A percentile compares a stretch with the other conserved stretches of the same genome.
These are phyloP conservation scores for Romanogobio albipinnatus DNA, from an alignment of 2,113 vertebrate species.

Conservation along the genomic window DNA sequence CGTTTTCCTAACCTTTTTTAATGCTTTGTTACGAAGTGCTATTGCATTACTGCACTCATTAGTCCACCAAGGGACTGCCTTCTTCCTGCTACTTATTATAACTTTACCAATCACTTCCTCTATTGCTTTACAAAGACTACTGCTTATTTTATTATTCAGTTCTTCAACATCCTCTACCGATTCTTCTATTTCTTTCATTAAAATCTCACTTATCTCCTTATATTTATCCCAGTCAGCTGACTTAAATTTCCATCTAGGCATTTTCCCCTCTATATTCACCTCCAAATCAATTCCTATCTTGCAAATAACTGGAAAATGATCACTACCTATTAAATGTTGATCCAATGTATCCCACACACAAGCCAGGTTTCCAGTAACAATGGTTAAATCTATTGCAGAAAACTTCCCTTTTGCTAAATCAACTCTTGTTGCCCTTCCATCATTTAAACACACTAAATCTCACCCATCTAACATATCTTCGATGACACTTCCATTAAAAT, in stretches of 20 bases:
- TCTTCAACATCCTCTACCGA: neutral
- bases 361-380: neutral
- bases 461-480: neutral
- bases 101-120: neutral
- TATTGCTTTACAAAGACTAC: neutral
- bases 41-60: neutral
- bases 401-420: neutral
- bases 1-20: neutral
- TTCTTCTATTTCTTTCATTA: neutral
- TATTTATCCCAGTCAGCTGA: neutral
- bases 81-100: neutral
- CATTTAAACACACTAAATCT: neutral
- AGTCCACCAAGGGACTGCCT: neutral
- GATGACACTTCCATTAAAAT: neutral
- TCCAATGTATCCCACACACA: neutral
- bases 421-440: neutral
- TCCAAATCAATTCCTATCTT: neutral
- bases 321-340: neutral
- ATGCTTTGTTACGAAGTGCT: neutral
- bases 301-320: neutral
- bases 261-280: neutral
- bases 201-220: neutral
- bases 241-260: neutral
- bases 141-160: neutral
- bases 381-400: neutral